Conservation (phyloP, 2,113 vertebrate genomes). For the Chlorocebus sabaeus region DNA sequence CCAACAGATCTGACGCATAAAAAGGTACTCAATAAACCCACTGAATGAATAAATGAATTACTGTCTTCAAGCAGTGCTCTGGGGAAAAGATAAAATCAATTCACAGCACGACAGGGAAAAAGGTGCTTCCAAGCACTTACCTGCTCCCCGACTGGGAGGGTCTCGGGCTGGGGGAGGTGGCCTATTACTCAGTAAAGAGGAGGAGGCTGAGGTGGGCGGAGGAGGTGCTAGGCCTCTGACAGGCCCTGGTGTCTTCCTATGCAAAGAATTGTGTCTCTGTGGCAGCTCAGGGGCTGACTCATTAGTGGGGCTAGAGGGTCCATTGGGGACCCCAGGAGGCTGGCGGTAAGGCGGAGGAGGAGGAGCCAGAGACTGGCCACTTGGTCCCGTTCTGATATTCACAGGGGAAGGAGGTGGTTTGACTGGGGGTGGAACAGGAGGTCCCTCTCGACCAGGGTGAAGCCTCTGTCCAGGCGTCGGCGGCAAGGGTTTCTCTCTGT, state of each 20-base stretch:
- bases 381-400: slow-evolving; percentile 79
- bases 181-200: slow-evolving; percentile 83
- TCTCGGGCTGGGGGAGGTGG: slow-evolving; percentile 86
- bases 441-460: slow-evolving; percentile 81
- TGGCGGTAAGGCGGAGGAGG: slow-evolving; percentile 93
- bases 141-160: slow-evolving; percentile 87
- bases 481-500: slow-evolving; percentile 85
- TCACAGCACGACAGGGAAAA: rapidly evolving
- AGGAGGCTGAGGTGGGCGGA: slow-evolving; percentile 82
- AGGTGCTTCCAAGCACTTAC: slow-evolving; percentile 69
- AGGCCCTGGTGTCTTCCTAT: slow-evolving; percentile 84
- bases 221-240: slow-evolving; percentile 83
- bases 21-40: background rate
- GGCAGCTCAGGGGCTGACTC: slow-evolving; percentile 94
- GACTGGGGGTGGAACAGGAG: slow-evolving; percentile 80
- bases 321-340: slow-evolving; percentile 87
- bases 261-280: slow-evolving; percentile 96
- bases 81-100: background rate
- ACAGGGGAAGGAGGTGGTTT: slow-evolving; percentile 88
- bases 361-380: slow-evolving; percentile 86
- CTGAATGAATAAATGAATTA: background rate
- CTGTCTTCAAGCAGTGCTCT: background rate
- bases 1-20: background rate
- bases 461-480: slow-evolving; percentile 87
- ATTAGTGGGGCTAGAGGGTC: slow-evolving; percentile 86